Evolutionary conservation across 1,140 invertebrate genomes (phyloP).

Genomic region (Bathynomus jamesi): DNA sequence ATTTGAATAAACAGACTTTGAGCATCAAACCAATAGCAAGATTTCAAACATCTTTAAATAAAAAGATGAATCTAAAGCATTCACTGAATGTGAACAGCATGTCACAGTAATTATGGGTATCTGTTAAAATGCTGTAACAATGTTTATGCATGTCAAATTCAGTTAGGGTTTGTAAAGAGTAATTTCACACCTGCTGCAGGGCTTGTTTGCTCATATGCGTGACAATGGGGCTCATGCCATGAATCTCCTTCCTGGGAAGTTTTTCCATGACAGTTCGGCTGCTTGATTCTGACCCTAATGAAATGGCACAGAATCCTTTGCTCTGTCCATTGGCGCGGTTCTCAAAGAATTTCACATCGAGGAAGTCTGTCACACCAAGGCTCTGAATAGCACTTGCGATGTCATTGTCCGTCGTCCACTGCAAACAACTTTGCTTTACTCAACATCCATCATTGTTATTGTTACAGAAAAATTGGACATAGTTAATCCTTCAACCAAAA

Average conservation of each 20-base stretch:
- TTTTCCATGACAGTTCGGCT: constrained; percentile 83
- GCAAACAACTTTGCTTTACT: too few relatives aligned
- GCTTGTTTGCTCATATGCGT: constrained; percentile 92
- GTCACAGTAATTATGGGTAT: too few relatives aligned
- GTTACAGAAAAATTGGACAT: constrained; percentile 11
- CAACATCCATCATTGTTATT: too few relatives aligned
- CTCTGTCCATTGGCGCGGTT: constrained; percentile 98
- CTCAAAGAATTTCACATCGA: constrained; percentile 99
- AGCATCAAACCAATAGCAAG: too few relatives aligned
- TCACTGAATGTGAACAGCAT: too few relatives aligned
- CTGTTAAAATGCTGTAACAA: too few relatives aligned
- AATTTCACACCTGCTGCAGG: constrained; percentile 56
- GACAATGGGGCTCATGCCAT: constrained; percentile 89
- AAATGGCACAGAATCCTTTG: constrained; percentile 93
- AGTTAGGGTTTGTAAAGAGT: too few relatives aligned
- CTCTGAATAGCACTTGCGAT: constrained; percentile 76
- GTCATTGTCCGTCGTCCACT: constrained; percentile 98
- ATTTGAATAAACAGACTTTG: too few relatives aligned
- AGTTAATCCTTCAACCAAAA: constrained; percentile 10
- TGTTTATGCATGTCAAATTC: too few relatives aligned
- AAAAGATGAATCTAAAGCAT: too few relatives aligned
- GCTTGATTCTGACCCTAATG: constrained; percentile 83
- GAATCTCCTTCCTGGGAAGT: constrained; percentile 85
- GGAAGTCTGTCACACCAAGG: constrained; percentile 84
- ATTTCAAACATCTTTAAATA: too few relatives aligned